These are phyloP conservation scores for Cryptocheilus praepositus DNA, from an alignment of 2,888 invertebrate species.

Conservation along the genomic window DNA sequence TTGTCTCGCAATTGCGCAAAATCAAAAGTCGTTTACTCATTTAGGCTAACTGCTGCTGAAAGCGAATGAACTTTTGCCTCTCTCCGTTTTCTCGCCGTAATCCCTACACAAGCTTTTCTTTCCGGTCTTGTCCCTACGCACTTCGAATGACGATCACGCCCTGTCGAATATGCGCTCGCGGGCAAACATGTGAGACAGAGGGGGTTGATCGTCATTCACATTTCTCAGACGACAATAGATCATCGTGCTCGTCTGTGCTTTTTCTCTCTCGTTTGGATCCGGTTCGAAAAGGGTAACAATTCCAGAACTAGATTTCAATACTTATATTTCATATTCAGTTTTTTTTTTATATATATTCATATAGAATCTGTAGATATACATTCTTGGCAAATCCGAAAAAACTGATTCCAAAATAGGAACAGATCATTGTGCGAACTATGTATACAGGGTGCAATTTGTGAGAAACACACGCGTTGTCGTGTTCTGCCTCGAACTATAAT, in stretches of 20 bases:
- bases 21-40: slow-evolving; percentile 9
- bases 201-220: too few species aligned
- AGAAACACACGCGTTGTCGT: slow-evolving; percentile 56
- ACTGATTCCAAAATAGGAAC: slow-evolving; percentile 71
- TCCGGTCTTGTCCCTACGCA: background rate
- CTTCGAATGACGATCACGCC: background rate
- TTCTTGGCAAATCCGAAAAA: slow-evolving; percentile 70
- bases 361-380: slow-evolving; percentile 60
- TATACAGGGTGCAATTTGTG: slow-evolving; percentile 69
- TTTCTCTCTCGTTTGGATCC: slow-evolving; percentile 12
- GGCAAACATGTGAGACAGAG: too few species aligned
- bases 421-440: slow-evolving; percentile 72
- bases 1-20: slow-evolving; percentile 9
- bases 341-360: slow-evolving; percentile 52
- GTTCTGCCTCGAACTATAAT: slow-evolving; percentile 25
- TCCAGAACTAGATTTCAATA: slow-evolving; percentile 57
- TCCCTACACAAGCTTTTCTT: background rate
- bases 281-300: slow-evolving; percentile 48
- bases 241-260: background rate
- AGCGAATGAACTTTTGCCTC: slow-evolving; percentile 10
- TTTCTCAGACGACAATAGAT: too few species aligned
- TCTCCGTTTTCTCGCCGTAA: background rate
- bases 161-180: too few species aligned
- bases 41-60: slow-evolving; percentile 6
- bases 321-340: slow-evolving; percentile 57